A percentile compares a stretch with the other conserved stretches of the same genome.
Conservation (phyloP, 1,140 invertebrate genomes). For the Camponotus pennsylvanicus region DNA sequence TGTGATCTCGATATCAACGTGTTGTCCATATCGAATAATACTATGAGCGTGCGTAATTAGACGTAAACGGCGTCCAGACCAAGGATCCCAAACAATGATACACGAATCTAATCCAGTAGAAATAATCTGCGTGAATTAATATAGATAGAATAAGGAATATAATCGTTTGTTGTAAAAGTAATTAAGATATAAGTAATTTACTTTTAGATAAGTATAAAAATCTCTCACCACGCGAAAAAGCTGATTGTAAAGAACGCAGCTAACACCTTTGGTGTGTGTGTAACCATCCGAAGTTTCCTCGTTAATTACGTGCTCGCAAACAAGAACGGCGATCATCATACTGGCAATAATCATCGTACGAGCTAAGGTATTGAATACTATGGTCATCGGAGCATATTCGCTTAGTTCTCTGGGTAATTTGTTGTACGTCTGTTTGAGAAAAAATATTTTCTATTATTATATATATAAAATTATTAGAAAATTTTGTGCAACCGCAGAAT, state of each 20-base stretch:
- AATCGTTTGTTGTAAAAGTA: slow-evolving; percentile 13
- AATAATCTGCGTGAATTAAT: slow-evolving; percentile 81
- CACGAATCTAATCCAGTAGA: slow-evolving; percentile 90
- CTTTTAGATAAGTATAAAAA: neutral
- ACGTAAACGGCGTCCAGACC: slow-evolving; percentile 87
- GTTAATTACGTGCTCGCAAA: slow-evolving; percentile 88
- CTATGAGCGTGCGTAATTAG: slow-evolving; percentile 90
- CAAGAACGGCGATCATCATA: slow-evolving; percentile 87
- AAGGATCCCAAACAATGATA: slow-evolving; percentile 91
- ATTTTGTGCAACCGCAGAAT: neutral
- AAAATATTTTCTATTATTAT: neutral
- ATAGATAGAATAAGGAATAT: neutral
- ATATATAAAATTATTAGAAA: slow-evolving; percentile 19
- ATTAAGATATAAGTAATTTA: slow-evolving; percentile 5
- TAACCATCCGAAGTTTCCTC: slow-evolving; percentile 89
- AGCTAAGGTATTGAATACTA: slow-evolving; percentile 89
- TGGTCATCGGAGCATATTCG: slow-evolving; percentile 87
- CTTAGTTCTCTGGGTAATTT: slow-evolving; percentile 87
- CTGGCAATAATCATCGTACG: slow-evolving; percentile 89
- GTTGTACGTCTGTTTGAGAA: slow-evolving; percentile 87
- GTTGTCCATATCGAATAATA: slow-evolving; percentile 87
- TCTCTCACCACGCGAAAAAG: slow-evolving; percentile 88
- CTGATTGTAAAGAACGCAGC: slow-evolving; percentile 89
- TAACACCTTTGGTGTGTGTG: slow-evolving; percentile 89
- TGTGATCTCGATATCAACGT: slow-evolving; percentile 90